Percentiles rank a stretch among this genome's conserved stretches.
phyloP scores from a whole-genome alignment of 2,888 invertebrate species.

The Drosophila atroscutellata region DNA sequence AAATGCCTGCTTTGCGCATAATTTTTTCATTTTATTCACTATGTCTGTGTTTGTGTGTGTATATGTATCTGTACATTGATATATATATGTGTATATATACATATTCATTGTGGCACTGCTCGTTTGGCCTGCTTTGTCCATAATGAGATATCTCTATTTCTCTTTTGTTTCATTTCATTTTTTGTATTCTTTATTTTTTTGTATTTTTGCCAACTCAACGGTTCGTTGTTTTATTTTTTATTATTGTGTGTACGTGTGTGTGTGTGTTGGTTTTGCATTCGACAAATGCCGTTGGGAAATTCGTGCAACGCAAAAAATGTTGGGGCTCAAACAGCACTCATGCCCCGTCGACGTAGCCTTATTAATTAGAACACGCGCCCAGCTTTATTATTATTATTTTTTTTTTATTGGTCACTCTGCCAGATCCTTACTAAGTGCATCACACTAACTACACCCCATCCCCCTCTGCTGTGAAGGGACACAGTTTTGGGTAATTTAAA shows the following conservation, averaged over 20 bases:
- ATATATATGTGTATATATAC: constrained; percentile 15
- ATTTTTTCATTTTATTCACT: constrained; percentile 74
- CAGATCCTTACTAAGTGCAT: constrained; percentile 15
- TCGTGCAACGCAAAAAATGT: constrained; percentile 60
- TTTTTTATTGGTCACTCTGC: constrained; percentile 2
- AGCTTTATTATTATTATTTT: constrained; percentile 23
- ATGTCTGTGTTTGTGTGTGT: constrained; percentile 19
- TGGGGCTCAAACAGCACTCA: constrained; percentile 70
- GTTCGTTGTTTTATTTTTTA: constrained; percentile 31
- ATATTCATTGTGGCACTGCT: constrained; percentile 30
- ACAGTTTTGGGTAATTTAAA: constrained; percentile 64
- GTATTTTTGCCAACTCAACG: constrained; percentile 29
- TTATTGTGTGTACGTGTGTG: constrained; percentile 32
- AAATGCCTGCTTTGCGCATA: constrained; percentile 54
- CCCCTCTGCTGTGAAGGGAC: constrained; percentile 21
- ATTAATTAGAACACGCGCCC: constrained; percentile 75
- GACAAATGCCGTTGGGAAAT: constrained; percentile 75
- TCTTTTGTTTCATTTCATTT: constrained; percentile 73
- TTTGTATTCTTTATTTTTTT: constrained; percentile 19
- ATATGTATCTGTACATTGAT: not conserved
- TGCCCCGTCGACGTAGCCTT: constrained; percentile 62
- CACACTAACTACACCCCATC: not conserved
- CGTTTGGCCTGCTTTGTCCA: constrained; percentile 73
- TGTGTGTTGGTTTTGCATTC: constrained; percentile 73
- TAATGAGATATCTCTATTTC: constrained; percentile 78